phyloP scores from a whole-genome alignment of 37 sponge, comb jelly and placozoan species.

The Cliona cf. orientalis region DNA sequence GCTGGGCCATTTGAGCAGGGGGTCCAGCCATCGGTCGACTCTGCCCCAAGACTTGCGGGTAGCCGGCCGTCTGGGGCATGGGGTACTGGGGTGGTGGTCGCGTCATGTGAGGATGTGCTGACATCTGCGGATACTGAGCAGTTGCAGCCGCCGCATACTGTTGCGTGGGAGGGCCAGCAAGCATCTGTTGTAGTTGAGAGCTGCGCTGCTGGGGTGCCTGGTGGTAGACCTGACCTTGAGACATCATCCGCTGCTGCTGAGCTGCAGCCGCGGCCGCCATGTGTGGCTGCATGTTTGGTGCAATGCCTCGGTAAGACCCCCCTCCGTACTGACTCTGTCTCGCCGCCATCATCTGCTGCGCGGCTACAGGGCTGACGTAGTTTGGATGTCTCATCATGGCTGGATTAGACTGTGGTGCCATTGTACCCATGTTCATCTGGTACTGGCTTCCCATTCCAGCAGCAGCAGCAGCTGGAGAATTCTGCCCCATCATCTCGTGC shows the following conservation, averaged over 20 bases:
- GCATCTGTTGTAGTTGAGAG: constrained; percentile 3
- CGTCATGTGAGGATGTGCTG: background rate
- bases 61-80: constrained; percentile 14
- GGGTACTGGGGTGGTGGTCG: constrained; percentile 68
- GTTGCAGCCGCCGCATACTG: background rate
- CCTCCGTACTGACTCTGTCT: background rate
- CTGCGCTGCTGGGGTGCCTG: constrained; percentile 32
- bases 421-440: background rate
- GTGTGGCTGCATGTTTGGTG: background rate
- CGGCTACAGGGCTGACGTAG: background rate
- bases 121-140: background rate
- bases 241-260: constrained; percentile 1
- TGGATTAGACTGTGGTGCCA: constrained; percentile 9
- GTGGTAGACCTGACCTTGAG: background rate
- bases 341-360: background rate
- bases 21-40: background rate
- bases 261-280: background rate
- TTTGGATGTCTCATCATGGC: constrained; percentile 12
- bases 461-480: background rate
- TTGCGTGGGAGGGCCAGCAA: background rate
- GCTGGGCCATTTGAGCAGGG: background rate
- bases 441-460: background rate
- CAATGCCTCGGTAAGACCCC: background rate
- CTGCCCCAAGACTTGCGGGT: constrained; percentile 41
- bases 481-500: background rate